These are phyloP conservation scores for Acleris cristana DNA, from an alignment of 2,888 invertebrate genomes.

Conservation along the genomic window DNA sequence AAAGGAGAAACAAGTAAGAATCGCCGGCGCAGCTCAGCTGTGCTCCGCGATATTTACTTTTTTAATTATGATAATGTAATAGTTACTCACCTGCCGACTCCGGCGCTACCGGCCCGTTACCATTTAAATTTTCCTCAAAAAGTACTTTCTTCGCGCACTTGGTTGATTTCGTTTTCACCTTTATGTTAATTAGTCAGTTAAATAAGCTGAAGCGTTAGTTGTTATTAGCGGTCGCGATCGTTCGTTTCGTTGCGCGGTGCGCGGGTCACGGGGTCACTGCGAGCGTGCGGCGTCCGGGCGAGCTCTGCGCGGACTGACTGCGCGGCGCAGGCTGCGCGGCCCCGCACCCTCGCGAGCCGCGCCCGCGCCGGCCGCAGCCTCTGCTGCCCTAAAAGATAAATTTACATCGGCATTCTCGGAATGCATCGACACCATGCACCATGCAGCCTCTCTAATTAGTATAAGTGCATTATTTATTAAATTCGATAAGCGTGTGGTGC, in stretches of 20 bases:
- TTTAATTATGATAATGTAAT: constrained; percentile 27
- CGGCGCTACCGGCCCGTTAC: constrained; percentile 52
- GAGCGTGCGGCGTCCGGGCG: constrained; percentile 71
- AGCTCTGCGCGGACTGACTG: constrained; percentile 57
- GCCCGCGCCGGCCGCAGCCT: constrained; percentile 50
- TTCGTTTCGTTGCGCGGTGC: constrained; percentile 73
- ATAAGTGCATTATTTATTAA: constrained; percentile 64
- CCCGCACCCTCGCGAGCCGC: constrained; percentile 12
- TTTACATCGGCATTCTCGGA: constrained; percentile 56
- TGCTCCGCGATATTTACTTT: constrained; percentile 16
- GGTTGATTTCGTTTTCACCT: constrained; percentile 61
- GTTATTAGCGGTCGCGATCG: constrained; percentile 57
- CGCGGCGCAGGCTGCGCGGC: constrained; percentile 28
- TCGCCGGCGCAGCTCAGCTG: constrained; percentile 27
- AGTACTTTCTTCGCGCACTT: constrained; percentile 57
- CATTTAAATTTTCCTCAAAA: constrained; percentile 51
- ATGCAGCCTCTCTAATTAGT: constrained; percentile 56
- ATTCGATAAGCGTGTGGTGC: constrained; percentile 41
- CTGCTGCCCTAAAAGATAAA: constrained; percentile 54
- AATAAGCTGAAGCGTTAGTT: constrained; percentile 60
- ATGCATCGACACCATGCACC: constrained; percentile 50
- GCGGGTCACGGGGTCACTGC: constrained; percentile 73
- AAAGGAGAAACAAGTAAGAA: constrained; percentile 23
- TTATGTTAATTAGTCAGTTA: constrained; percentile 62
- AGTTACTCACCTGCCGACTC: constrained; percentile 62